phyloP scores from a whole-genome alignment of 2,888 invertebrate species.

The Entomobrya multifasciata region DNA sequence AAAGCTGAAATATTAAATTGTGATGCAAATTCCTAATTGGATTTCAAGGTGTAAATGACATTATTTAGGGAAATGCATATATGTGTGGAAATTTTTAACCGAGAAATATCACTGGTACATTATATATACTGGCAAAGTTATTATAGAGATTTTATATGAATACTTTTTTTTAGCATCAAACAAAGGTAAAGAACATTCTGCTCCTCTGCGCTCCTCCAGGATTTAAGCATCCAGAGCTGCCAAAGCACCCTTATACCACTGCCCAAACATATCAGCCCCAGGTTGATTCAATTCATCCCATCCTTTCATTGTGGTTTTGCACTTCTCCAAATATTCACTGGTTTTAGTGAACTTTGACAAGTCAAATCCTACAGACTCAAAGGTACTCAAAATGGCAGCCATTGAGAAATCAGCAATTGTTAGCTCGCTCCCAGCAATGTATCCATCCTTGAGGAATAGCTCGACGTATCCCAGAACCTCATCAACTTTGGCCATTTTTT shows the following conservation, averaged over 20 bases:
- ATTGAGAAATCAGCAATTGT: slow-evolving; percentile 82
- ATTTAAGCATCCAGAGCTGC: slow-evolving; percentile 30
- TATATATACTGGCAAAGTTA: neutral
- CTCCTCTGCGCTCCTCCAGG: too few species aligned
- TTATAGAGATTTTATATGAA: too few species aligned
- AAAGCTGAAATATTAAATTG: too few species aligned
- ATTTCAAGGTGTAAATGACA: too few species aligned
- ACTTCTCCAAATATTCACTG: slow-evolving; percentile 84
- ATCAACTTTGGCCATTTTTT: slow-evolving; percentile 80
- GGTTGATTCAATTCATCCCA: slow-evolving; percentile 82
- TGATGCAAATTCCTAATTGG: too few species aligned
- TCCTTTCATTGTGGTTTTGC: slow-evolving; percentile 84
- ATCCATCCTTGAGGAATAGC: slow-evolving; percentile 81
- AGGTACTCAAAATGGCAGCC: slow-evolving; percentile 81
- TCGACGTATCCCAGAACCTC: slow-evolving; percentile 82
- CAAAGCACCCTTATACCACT: slow-evolving; percentile 73
- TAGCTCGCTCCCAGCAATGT: slow-evolving; percentile 81
- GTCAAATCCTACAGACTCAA: slow-evolving; percentile 83
- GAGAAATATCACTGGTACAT: slow-evolving; percentile 4
- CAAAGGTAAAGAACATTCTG: too few species aligned
- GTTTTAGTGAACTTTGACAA: slow-evolving; percentile 87
- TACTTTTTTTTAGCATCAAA: too few species aligned
- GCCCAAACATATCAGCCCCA: slow-evolving; percentile 79
- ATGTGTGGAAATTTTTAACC: too few species aligned
- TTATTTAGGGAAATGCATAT: too few species aligned